A percentile compares a stretch with the other conserved stretches of the same genome.
Conservation (phyloP, 1,140 invertebrate species). For the Lutraria rhynchaena region DNA sequence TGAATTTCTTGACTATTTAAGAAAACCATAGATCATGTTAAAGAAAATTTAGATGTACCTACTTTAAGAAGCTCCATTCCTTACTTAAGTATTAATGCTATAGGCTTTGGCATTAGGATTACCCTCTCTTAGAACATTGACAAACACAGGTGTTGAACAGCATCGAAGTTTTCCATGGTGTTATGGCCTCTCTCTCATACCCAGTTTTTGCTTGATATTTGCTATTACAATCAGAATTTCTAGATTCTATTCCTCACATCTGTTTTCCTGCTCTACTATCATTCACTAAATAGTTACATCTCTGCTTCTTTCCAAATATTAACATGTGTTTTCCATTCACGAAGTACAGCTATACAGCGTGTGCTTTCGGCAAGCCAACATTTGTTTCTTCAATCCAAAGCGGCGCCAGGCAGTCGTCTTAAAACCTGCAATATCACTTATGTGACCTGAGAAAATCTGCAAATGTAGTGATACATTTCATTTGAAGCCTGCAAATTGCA, state of each 20-base stretch:
- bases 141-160: too few species aligned
- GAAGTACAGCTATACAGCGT: background rate
- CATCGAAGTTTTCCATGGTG: too few species aligned
- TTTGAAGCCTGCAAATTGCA: constrained; percentile 48
- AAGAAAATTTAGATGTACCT: too few species aligned
- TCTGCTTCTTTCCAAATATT: constrained; percentile 37
- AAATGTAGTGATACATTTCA: constrained; percentile 50
- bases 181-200: too few species aligned
- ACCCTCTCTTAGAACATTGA: too few species aligned
- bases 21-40: too few species aligned
- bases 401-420: constrained; percentile 39
- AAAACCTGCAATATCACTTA: constrained; percentile 41
- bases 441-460: constrained; percentile 23
- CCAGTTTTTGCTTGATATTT: background rate
- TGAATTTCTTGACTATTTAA: too few species aligned
- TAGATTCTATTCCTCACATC: background rate
- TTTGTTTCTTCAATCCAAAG: constrained; percentile 43
- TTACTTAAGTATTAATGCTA: too few species aligned
- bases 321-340: constrained; percentile 53
- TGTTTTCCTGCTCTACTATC: constrained; percentile 26
- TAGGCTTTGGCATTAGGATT: too few species aligned
- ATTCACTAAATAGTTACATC: constrained; percentile 49
- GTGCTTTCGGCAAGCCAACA: constrained; percentile 21
- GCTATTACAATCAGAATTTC: constrained; percentile 3
- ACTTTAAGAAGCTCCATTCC: too few species aligned